These are phyloP conservation scores for Taphrorychus bicolor DNA, from an alignment of 2,888 invertebrate genomes.

Conservation along the genomic window DNA sequence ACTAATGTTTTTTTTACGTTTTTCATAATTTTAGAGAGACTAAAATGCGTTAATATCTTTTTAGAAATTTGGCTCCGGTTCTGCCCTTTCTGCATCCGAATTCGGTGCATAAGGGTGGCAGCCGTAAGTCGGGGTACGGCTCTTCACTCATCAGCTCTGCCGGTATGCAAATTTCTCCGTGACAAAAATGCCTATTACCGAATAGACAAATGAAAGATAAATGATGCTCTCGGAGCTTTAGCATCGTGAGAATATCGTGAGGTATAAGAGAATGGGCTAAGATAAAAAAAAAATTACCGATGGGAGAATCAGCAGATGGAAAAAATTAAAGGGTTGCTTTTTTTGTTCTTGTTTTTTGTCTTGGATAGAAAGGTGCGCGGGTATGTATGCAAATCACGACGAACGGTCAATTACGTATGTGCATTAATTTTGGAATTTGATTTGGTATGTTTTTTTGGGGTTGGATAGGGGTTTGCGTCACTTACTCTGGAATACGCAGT, in stretches of 20 bases:
- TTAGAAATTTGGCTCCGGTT: neutral
- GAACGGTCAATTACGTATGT: too few relatives aligned
- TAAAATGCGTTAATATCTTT: too few relatives aligned
- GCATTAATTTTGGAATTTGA: too few relatives aligned
- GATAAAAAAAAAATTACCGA: constrained; percentile 43
- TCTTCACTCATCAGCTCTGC: constrained; percentile 36
- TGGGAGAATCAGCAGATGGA: constrained; percentile 21
- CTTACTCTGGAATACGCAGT: too few relatives aligned
- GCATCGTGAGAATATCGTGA: constrained; percentile 43
- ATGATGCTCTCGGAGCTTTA: constrained; percentile 42
- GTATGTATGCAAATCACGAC: neutral
- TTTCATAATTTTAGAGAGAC: too few relatives aligned
- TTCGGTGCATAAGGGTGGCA: neutral
- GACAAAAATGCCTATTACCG: constrained; percentile 32
- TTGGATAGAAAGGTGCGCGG: neutral
- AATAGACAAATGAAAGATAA: constrained; percentile 45
- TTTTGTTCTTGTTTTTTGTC: constrained; percentile 35
- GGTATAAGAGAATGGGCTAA: constrained; percentile 40
- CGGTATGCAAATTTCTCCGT: too few relatives aligned
- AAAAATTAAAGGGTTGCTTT: constrained; percentile 44
- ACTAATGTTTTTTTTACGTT: too few relatives aligned
- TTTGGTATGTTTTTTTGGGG: too few relatives aligned
- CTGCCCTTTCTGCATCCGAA: constrained; percentile 23
- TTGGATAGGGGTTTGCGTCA: too few relatives aligned
- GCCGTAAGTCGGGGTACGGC: constrained; percentile 13